phyloP scores from a whole-genome alignment of 1,140 invertebrate species.

The Drosophila triauraria region DNA sequence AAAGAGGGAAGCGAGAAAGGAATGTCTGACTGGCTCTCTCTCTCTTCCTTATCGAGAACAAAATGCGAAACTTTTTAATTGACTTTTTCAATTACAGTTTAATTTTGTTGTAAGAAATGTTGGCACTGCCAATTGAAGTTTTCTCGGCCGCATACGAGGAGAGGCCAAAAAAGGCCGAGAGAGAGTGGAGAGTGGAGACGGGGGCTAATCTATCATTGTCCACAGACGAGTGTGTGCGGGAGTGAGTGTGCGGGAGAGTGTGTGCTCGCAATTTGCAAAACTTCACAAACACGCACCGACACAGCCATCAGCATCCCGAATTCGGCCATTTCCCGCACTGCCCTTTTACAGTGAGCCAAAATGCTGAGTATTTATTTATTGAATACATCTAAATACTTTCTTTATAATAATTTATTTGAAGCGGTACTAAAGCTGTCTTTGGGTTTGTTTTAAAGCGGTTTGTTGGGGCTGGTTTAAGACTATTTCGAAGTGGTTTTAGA shows the following conservation, averaged over 20 bases:
- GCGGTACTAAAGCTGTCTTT: no score
- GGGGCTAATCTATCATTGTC: slow-evolving; percentile 78
- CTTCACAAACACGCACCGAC: slow-evolving; percentile 73
- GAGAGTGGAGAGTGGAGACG: neutral
- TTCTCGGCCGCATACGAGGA: slow-evolving; percentile 30
- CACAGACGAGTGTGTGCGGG: slow-evolving; percentile 31
- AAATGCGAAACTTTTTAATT: slow-evolving; percentile 82
- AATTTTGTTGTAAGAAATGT: slow-evolving; percentile 80
- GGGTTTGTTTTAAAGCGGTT: no score
- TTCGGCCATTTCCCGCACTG: slow-evolving; percentile 31
- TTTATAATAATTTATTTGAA: no score
- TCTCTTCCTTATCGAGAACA: slow-evolving; percentile 51
- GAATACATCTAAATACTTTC: no score
- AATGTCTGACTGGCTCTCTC: slow-evolving; percentile 30
- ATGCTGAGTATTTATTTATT: neutral
- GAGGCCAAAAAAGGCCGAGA: slow-evolving; percentile 15
- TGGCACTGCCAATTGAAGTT: slow-evolving; percentile 78
- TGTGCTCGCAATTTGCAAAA: slow-evolving; percentile 75
- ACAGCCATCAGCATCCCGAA: slow-evolving; percentile 38
- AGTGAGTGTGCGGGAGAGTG: slow-evolving; percentile 25
- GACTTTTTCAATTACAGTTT: slow-evolving; percentile 83
- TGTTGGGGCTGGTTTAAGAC: no score
- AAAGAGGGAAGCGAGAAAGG: neutral
- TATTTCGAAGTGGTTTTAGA: no score
- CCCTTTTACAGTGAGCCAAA: slow-evolving; percentile 11